Base-by-base conservation (phyloP, 2,113 vertebrate genomes). In the Chloropsis hardwickii region DNA sequence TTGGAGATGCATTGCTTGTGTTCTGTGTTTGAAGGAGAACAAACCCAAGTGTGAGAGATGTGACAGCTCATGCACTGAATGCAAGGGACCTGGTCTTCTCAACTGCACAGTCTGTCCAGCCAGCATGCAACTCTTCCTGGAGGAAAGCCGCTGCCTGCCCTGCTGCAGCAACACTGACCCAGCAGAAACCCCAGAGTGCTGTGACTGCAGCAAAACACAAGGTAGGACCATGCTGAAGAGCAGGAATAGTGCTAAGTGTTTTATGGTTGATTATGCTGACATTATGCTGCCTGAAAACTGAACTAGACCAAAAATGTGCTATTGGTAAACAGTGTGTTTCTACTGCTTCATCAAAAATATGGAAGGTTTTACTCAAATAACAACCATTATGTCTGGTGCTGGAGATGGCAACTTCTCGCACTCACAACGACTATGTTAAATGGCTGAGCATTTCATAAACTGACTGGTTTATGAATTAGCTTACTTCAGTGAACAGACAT, bases 91-190 rank as follows among this genome's bases (percentile, higher is more conserved):
- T 1, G 97, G 99, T 5, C 64, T 67, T 35, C 67, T 95, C 82
- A 98, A 99, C 96, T 99, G 99, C 95, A 99, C 98, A 0, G 31
- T 93, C 64, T 99, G 99, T 24, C 98, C 97, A 4, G 97, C 98
- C 14, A 42, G 86, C 54, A 96, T 97, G 92, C 69, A 98, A 45
- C 94, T 99, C 39, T 95, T 98, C 45, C 15, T 96, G 53, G 98
- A 99, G 2, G 98, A 99, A 23, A 96, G 98, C 40, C 98, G 98
- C 84, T 99, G 99, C 89, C 95, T 99, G 70, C 96, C 50, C 61
- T 99, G 99, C 92, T 99, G 99, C 91, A 97, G 92, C 1, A 1
- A 69, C 35, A 62, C 77, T 27, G 39, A 73, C 28, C 14, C 22
- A 53, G 22, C 80, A 15, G 4, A 72, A 21, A 40, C 84, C 44